A percentile compares a stretch with the other conserved stretches of the same genome.
These are phyloP conservation scores for Manis crassicaudata DNA, from an alignment of 2,797 vertebrate genomes.

Conservation along the genomic window DNA sequence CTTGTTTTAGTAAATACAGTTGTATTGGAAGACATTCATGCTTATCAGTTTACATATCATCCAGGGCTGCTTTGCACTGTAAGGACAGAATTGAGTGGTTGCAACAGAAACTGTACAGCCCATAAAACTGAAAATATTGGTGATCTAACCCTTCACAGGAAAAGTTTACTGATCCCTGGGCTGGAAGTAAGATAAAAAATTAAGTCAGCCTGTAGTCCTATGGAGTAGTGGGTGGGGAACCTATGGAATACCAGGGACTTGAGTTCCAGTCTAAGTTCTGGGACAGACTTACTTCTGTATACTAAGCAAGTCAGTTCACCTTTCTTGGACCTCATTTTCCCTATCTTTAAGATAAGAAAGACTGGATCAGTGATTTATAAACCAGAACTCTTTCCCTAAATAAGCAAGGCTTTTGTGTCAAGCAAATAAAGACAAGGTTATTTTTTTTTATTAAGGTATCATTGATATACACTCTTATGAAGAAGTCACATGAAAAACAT, in stretches of 20 bases:
- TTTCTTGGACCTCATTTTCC: background rate
- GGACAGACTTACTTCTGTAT: background rate
- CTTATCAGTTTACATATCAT: background rate
- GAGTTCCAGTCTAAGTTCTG: background rate
- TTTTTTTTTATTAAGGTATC: no score
- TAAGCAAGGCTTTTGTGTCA: background rate
- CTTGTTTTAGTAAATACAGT: background rate
- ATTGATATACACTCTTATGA: no score
- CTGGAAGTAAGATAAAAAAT: background rate
- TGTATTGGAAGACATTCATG: background rate
- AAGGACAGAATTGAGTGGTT: background rate
- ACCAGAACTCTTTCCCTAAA: background rate
- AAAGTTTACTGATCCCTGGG: background rate
- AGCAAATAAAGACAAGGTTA: background rate
- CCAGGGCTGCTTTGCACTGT: background rate
- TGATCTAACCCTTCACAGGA: background rate
- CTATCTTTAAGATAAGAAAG: background rate
- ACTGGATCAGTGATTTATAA: background rate
- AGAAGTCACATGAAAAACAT: no score
- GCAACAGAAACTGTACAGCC: background rate
- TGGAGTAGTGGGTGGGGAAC: background rate
- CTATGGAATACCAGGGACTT: background rate
- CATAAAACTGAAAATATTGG: background rate
- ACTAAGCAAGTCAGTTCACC: background rate
- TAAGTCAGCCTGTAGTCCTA: background rate